These are phyloP conservation scores for Macropus fuliginosus DNA, from an alignment of 2,797 vertebrate genomes.

Conservation along the genomic window DNA sequence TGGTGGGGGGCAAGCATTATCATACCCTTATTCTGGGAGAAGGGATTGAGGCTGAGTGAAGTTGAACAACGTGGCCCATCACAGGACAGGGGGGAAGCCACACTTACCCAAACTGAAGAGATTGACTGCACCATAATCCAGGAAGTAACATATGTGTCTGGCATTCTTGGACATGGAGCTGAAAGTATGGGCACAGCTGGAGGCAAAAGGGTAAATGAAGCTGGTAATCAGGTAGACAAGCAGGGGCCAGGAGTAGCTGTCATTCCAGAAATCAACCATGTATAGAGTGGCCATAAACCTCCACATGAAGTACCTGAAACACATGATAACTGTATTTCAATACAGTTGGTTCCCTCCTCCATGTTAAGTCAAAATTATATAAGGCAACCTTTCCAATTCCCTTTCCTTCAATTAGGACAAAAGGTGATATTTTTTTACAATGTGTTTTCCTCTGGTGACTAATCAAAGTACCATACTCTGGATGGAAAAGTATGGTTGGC, in stretches of 20 bases:
- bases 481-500: not conserved
- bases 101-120: conserved; percentile 93
- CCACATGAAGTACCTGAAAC: conserved; percentile 93
- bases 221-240: conserved; percentile 91
- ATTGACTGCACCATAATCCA: conserved; percentile 94
- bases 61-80: not conserved
- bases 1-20: rapidly evolving
- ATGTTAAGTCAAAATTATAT: not conserved
- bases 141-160: conserved; percentile 95
- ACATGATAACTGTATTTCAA: not conserved
- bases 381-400: not conserved
- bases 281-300: conserved; percentile 85
- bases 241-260: conserved; percentile 91
- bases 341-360: not conserved
- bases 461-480: not conserved
- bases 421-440: not conserved
- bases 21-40: not conserved
- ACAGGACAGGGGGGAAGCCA: rapidly evolving
- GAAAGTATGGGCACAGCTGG: conserved; percentile 96
- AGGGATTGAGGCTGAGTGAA: not conserved
- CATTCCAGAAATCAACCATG: conserved; percentile 84
- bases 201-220: conserved; percentile 93
- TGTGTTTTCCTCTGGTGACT: not conserved
- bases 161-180: conserved; percentile 91
- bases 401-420: not conserved